Base-by-base conservation (phyloP, 2,888 invertebrate species). In the Flexamia atlantica region DNA sequence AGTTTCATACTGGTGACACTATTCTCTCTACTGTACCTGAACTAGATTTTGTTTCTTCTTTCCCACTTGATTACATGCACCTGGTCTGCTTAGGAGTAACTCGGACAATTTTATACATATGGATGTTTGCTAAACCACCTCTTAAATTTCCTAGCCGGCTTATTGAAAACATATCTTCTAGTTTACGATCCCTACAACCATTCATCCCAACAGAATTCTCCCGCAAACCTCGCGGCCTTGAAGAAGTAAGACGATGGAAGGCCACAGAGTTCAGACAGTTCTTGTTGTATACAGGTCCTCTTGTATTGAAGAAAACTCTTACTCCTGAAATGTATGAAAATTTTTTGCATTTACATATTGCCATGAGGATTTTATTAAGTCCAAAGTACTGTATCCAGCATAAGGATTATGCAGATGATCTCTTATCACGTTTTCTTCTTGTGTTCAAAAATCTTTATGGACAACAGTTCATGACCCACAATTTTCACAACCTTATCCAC, bases 31-130 rank as follows among this genome's bases (percentile, higher is more conserved):
- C 20, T 23, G 36, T 82, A 0, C 82, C 82, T 1, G 17, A 14
- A 1, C 3, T 72, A 14, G 36, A 72, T 70, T 82, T 82, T 14
- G 23, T 32, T 17, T 53, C 32, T 17, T 30, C 83, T 4, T 83
- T 83, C 30, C 74, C 83, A 7, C 25, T 83, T 4, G 83, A 83
- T 25, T 74, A 83, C 28, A 83, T 83, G 83, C 83, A 83, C 32
- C 36, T 83, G 0, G 36, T 74, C 9, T 83, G 83, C 42, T 57
- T 83, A 7, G 83, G 74, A 5, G 83, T 83, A 1, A 83, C 50
- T 3, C 50, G 60, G 3, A 83, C 50, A 12, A 32, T 83, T 12
- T 12, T 83, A n/a, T 53, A 10, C 32, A 74, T 74, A 53, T 83
- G 74, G 83, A 32, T 53, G 5, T 82, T 70, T 68, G 82, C 68